Conservation (phyloP, 1,140 invertebrate species). For the Hesperophylax magnus region DNA sequence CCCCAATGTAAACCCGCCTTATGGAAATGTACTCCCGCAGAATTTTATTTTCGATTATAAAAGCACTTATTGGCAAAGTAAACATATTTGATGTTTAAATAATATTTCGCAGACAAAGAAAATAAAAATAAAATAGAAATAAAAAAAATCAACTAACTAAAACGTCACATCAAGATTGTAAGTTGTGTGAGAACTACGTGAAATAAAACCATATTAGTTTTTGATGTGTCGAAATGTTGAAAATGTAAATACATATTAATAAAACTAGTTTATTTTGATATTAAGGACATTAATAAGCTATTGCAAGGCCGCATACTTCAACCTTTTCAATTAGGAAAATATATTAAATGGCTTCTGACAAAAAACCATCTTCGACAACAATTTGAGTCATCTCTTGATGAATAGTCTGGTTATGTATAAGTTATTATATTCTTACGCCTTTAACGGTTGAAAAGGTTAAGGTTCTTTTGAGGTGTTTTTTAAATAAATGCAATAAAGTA, state of each 20-base stretch:
- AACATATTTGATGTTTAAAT: no score
- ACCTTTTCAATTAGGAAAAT: background rate
- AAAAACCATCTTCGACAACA: background rate
- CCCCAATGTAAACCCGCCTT: no score
- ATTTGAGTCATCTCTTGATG: background rate
- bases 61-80: no score
- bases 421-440: background rate
- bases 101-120: no score
- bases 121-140: background rate
- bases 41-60: no score
- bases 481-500: background rate
- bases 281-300: background rate
- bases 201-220: slow-evolving; percentile 13
- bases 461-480: background rate
- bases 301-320: background rate
- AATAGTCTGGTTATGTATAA: slow-evolving; percentile 13
- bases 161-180: slow-evolving; percentile 16
- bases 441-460: background rate
- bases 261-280: background rate
- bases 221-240: background rate
- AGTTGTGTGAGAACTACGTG: slow-evolving; percentile 6
- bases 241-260: background rate
- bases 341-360: slow-evolving; percentile 18
- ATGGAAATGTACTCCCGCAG: no score
- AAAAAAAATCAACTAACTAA: background rate